Evolutionary conservation across 2,888 invertebrate species (phyloP), one percentile per base, ranked within the genome.

Genomic region (Sinodicranocentrus sp.): DNA sequence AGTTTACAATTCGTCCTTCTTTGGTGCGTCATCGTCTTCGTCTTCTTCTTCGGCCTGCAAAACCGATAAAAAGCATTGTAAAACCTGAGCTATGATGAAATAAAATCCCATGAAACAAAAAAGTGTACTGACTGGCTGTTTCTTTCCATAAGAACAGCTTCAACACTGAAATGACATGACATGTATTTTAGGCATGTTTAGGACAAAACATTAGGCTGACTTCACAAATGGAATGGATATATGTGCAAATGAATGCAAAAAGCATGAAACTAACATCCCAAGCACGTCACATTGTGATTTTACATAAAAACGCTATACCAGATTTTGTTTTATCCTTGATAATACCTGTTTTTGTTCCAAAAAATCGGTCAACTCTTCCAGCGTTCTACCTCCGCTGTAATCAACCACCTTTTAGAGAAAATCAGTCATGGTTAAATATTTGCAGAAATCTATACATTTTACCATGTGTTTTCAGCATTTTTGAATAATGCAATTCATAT

Each of bases 381-480:
- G 92, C 89, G 98, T 98, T 90, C 99, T 94, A 90, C 98, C 98
- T 86, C 98, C 97, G 90, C 95, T 96, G 93, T 96, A 99, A 90
- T 98, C 97, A 89, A 99, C 93, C 89, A 93, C 92, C 92, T 92
- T 89, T 54, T n/a, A 33, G 52, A 1, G 8, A 67, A 67, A 67
- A 44, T 44, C 21, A 67, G 44, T 21, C 43, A 72, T 65, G 61
- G 57, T 59, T 52, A 26, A 54, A 52, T 33, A 57, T 57, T 57
- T 57, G 25, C 48, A 33, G 10, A n/a, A n/a, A n/a, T n/a, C n/a
- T n/a, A n/a, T n/a, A n/a, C n/a, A n/a, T n/a, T n/a, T n/a, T n/a
- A n/a, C n/a, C n/a, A n/a, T n/a, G n/a, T n/a, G n/a, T n/a, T n/a
- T n/a, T n/a, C n/a, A n/a, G n/a, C n/a, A n/a, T n/a, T n/a, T n/a